A percentile compares a stretch with the other conserved stretches of the same genome.
These are phyloP conservation scores for Tachina grossa DNA, from an alignment of 2,888 invertebrate genomes.

Conservation along the genomic window DNA sequence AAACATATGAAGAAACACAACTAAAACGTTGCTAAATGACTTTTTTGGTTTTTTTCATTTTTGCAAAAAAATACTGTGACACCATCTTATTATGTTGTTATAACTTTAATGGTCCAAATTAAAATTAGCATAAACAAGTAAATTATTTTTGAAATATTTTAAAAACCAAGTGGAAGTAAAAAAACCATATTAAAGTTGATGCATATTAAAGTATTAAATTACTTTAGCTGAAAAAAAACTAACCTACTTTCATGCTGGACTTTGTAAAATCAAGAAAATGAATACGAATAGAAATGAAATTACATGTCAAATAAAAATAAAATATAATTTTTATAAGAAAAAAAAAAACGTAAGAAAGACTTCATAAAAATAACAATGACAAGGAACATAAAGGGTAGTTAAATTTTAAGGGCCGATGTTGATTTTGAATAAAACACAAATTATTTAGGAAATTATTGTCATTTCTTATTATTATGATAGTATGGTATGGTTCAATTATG, in stretches of 20 bases:
- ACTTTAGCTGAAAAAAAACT: conserved; percentile 32
- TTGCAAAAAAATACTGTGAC: no score
- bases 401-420: no score
- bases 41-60: no score
- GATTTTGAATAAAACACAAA: no score
- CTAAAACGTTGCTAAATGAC: no score
- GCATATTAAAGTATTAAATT: conserved; percentile 53
- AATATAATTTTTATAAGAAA: conserved; percentile 52
- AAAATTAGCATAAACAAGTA: conserved; percentile 60
- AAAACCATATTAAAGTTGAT: not conserved
- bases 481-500: no score
- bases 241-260: conserved; percentile 65
- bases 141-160: not conserved
- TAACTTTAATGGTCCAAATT: not conserved
- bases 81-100: not conserved
- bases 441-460: no score
- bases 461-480: no score
- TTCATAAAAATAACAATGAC: conserved; percentile 21
- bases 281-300: conserved; percentile 21
- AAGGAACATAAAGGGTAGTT: no score
- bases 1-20: no score
- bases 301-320: conserved; percentile 65
- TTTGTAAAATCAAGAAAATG: conserved; percentile 45
- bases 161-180: not conserved
- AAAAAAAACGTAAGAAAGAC: conserved; percentile 8